Conservation (phyloP, 2,113 vertebrate species). For the Amphiprion ocellaris region DNA sequence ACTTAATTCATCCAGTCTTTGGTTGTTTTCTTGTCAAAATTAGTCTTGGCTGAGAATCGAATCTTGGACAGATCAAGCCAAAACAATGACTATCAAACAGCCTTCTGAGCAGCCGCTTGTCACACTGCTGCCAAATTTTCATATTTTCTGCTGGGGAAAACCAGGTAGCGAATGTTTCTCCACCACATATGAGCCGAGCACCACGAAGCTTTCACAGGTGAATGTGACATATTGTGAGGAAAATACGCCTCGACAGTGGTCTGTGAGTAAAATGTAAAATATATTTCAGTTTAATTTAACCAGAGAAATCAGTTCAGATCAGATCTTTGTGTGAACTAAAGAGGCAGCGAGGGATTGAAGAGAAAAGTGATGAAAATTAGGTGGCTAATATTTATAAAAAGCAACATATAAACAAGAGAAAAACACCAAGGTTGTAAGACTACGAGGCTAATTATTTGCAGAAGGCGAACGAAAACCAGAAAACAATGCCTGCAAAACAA, state of each 20-base stretch:
- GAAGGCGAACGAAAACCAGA: conserved; percentile 8
- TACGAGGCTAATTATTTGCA: conserved; percentile 14
- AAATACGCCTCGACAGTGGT: background rate
- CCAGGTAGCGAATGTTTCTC: conserved; percentile 3
- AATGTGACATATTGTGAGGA: background rate
- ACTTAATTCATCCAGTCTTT: conserved; percentile 25
- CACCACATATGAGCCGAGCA: background rate
- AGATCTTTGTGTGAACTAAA: background rate
- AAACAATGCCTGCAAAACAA: background rate
- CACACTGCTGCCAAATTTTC: conserved; percentile 12
- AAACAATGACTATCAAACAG: conserved; percentile 42
- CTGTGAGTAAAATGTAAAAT: background rate
- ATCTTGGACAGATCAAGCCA: conserved; percentile 29
- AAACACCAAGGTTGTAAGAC: background rate
- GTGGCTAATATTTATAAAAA: background rate
- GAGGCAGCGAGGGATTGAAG: background rate
- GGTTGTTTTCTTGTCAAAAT: conserved; percentile 28
- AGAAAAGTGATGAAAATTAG: background rate
- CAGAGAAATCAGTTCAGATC: background rate
- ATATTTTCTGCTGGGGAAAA: conserved; percentile 17
- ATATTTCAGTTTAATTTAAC: conserved; percentile 8
- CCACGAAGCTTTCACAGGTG: background rate
- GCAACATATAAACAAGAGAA: conserved; percentile 2
- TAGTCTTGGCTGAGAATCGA: conserved; percentile 29
- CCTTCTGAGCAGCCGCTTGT: conserved; percentile 14